These are phyloP conservation scores for Polyodon spathula DNA, from an alignment of 2,113 vertebrate genomes.

Conservation along the genomic window DNA sequence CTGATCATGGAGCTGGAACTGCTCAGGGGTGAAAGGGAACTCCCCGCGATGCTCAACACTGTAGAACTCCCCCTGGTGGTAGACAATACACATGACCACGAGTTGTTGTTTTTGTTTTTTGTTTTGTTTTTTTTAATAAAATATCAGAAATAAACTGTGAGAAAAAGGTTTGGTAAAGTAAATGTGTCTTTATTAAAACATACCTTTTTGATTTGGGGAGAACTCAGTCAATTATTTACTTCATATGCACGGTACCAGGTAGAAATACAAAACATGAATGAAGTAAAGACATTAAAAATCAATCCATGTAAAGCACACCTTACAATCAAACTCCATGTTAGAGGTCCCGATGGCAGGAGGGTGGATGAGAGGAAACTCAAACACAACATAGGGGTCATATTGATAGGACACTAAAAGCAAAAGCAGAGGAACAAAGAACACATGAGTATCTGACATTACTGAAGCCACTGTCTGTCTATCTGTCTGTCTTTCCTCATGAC, in stretches of 20 bases:
- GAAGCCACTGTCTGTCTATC: neutral
- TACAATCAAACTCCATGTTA: constrained; percentile 39
- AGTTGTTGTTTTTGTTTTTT: no score
- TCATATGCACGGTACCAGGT: no score
- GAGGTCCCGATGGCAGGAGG: constrained; percentile 24
- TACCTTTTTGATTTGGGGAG: no score
- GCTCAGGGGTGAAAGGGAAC: constrained; percentile 42
- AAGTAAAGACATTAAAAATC: neutral
- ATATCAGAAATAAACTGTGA: no score
- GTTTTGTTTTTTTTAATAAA: no score
- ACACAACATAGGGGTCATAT: constrained; percentile 28
- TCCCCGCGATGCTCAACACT: constrained; percentile 21
- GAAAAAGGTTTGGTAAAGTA: no score
- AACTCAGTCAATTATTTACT: no score
- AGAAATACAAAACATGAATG: neutral
- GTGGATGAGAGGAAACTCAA: constrained; percentile 44
- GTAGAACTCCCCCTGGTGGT: constrained; percentile 47
- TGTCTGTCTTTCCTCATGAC: no score
- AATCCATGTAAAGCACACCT: constrained; percentile 30
- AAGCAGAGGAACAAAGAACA: neutral
- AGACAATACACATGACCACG: no score
- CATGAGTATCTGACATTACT: neutral
- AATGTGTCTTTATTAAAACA: no score
- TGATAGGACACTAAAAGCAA: constrained; percentile 36
- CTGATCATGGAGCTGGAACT: constrained; percentile 30